Percentiles rank a stretch among this genome's conserved stretches.
These are phyloP conservation scores for Tolypeutes matacus DNA, from an alignment of 2,797 vertebrate genomes.

Conservation along the genomic window DNA sequence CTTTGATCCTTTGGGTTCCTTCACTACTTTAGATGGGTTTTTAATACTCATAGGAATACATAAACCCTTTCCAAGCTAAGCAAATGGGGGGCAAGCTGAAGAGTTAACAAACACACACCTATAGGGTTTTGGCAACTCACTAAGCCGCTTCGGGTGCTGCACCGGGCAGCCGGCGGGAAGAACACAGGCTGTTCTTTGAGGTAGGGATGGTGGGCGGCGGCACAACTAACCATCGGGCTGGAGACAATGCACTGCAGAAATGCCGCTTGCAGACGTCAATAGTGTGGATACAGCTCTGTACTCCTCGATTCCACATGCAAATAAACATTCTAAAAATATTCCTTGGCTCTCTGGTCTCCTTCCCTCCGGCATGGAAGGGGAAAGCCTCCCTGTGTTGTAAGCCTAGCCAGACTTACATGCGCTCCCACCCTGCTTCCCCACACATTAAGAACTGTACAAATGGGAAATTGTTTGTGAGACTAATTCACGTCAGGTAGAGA, in stretches of 20 bases:
- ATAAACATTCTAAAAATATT: constrained; percentile 82
- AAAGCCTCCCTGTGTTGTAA: constrained; percentile 65
- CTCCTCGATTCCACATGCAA: constrained; percentile 64
- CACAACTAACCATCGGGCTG: not conserved
- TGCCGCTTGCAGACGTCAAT: constrained; percentile 9
- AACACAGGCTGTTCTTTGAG: constrained; percentile 79
- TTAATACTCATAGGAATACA: constrained; percentile 81
- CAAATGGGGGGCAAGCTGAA: constrained; percentile 78
- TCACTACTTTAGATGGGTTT: constrained; percentile 80
- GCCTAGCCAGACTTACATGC: constrained; percentile 57
- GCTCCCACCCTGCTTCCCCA: constrained; percentile 73
- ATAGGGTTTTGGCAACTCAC: constrained; percentile 78
- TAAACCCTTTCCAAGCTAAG: constrained; percentile 82
- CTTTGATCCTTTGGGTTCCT: constrained; percentile 82
- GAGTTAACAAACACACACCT: constrained; percentile 82
- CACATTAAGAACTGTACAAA: constrained; percentile 78
- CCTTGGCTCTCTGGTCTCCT: constrained; percentile 68
- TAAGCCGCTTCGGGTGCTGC: constrained; percentile 79
- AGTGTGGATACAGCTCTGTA: constrained; percentile 40
- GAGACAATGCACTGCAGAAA: constrained; percentile 76
- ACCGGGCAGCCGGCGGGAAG: constrained; percentile 61
- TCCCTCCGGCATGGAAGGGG: constrained; percentile 79
- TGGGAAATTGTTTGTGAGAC: constrained; percentile 79
- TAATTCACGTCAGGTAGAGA: constrained; percentile 82
- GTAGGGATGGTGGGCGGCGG: constrained; percentile 27